A percentile compares a stretch with the other conserved stretches of the same genome.
These are phyloP conservation scores for Matsumurasca onukii DNA, from an alignment of 1,140 invertebrate genomes.

Conservation along the genomic window DNA sequence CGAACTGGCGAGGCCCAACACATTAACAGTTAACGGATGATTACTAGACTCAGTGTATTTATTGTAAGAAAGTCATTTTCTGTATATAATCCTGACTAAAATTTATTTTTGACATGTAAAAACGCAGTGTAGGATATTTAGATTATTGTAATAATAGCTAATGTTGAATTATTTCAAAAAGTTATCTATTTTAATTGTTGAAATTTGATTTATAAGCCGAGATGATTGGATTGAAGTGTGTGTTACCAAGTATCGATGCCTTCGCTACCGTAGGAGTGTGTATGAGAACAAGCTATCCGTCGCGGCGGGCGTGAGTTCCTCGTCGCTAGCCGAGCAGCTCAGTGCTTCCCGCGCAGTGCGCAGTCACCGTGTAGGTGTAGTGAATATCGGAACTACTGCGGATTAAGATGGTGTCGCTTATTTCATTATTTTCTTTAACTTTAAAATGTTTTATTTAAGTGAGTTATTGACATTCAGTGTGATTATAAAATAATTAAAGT, in stretches of 20 bases:
- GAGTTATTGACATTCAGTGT: conserved; percentile 20
- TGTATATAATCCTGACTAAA: conserved; percentile 30
- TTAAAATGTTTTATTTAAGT: not conserved
- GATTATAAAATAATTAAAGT: conserved; percentile 1
- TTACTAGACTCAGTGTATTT: conserved; percentile 25
- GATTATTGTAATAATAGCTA: conserved; percentile 16
- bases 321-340: not conserved
- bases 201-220: conserved; percentile 20
- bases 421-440: conserved; percentile 11
- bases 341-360: conserved; percentile 15
- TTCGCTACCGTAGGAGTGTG: conserved; percentile 18
- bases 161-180: conserved; percentile 22
- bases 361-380: conserved; percentile 1
- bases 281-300: conserved; percentile 16
- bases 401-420: conserved; percentile 14
- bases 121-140: conserved; percentile 22
- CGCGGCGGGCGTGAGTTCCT: not conserved
- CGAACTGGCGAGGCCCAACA: not conserved
- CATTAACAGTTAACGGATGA: conserved; percentile 19
- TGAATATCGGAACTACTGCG: conserved; percentile 2
- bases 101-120: conserved; percentile 32
- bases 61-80: conserved; percentile 29
- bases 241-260: conserved; percentile 9
- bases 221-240: not conserved
- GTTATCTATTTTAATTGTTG: conserved; percentile 20